Evolutionary conservation across 2,888 invertebrate genomes (phyloP).

Genomic region (Philhelius pedissequus): DNA sequence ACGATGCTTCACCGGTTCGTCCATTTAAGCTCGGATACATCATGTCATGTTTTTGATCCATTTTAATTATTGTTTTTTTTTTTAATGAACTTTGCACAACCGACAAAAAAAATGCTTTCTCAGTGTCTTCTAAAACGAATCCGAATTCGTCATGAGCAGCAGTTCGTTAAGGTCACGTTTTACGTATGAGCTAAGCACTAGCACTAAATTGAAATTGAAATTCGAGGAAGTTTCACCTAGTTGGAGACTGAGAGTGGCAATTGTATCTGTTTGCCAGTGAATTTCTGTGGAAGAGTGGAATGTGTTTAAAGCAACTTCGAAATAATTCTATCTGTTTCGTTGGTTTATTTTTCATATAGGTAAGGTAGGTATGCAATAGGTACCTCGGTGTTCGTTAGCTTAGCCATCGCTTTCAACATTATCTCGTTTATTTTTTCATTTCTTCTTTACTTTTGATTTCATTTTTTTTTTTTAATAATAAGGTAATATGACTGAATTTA

Average conservation of each 20-base stretch:
- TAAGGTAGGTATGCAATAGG: too few relatives aligned
- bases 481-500: background rate
- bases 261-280: background rate
- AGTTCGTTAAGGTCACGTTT: constrained; percentile 15
- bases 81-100: background rate
- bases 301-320: constrained; percentile 16
- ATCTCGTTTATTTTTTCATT: constrained; percentile 10
- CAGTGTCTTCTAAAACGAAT: background rate
- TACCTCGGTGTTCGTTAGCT: background rate
- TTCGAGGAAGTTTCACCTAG: constrained; percentile 4
- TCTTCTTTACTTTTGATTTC: constrained; percentile 30
- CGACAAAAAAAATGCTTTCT: background rate
- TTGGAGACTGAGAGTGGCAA: background rate
- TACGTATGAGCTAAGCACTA: constrained; percentile 26
- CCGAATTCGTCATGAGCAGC: background rate
- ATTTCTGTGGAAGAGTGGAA: constrained; percentile 45
- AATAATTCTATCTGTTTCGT: constrained; percentile 18
- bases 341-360: constrained; percentile 16
- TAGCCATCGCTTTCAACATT: background rate
- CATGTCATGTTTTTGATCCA: constrained; percentile 78
- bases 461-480: background rate
- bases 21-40: constrained; percentile 74
- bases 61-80: constrained; percentile 41
- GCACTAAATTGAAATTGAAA: too few relatives aligned
- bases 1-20: constrained; percentile 52